A percentile compares a stretch with the other conserved stretches of the same genome.
These are phyloP conservation scores for Drosophila pallidifrons DNA, from an alignment of 1,140 invertebrate species.

Conservation along the genomic window DNA sequence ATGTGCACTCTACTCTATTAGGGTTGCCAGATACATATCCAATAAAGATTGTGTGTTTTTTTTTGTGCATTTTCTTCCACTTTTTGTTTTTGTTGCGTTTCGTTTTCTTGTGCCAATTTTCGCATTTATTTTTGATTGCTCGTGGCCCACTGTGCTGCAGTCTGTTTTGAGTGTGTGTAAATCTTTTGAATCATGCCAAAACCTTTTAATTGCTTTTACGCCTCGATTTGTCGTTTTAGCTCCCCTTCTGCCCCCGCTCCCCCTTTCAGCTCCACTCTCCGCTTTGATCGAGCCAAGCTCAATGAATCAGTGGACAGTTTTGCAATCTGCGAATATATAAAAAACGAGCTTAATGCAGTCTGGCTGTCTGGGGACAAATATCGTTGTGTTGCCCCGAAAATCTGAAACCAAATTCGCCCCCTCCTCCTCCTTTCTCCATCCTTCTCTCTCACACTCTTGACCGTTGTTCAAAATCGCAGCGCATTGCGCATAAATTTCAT, in stretches of 20 bases:
- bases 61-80: too few relatives aligned
- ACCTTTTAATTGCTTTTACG: constrained; percentile 46
- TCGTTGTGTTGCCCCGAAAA: constrained; percentile 5
- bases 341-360: constrained; percentile 49
- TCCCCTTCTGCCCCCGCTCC: not conserved
- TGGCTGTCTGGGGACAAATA: constrained; percentile 17
- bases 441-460: constrained; percentile 5
- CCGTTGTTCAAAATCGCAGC: constrained; percentile 66
- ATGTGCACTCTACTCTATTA: too few relatives aligned
- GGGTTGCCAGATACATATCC: too few relatives aligned
- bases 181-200: constrained; percentile 41
- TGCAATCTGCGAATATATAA: constrained; percentile 10
- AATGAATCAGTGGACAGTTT: constrained; percentile 48
- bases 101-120: not conserved
- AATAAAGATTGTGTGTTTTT: too few relatives aligned
- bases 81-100: too few relatives aligned
- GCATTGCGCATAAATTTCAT: constrained; percentile 68
- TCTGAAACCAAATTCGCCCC: constrained; percentile 22
- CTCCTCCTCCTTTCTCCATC: not conserved
- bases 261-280: not conserved
- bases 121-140: not conserved
- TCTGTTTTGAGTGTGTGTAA: not conserved
- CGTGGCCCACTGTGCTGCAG: not conserved
- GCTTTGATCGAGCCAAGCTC: not conserved
- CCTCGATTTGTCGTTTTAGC: constrained; percentile 3